These are phyloP conservation scores for Eurosta solidaginis DNA, from an alignment of 1,140 invertebrate species.

Conservation along the genomic window DNA sequence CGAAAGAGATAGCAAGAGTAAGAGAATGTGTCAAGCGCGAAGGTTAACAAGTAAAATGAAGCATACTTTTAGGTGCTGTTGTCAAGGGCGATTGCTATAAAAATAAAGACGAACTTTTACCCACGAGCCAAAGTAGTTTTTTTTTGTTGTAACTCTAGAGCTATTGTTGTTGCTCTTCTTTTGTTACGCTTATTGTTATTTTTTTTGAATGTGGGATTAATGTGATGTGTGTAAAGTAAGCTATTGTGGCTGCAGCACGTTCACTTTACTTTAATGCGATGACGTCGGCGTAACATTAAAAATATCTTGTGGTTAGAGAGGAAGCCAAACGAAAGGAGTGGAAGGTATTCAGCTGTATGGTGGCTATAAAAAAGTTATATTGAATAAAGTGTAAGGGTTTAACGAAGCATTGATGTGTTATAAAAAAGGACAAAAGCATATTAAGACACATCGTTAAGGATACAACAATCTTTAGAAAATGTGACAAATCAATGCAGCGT, in stretches of 20 bases:
- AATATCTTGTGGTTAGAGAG: not conserved
- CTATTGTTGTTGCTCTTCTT: not conserved
- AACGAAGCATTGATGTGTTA: too few species aligned
- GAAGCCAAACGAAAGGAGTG: not conserved
- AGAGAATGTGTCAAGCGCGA: too few species aligned
- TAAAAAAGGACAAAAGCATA: not conserved
- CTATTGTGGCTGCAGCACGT: not conserved
- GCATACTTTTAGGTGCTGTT: not conserved
- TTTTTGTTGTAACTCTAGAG: too few species aligned
- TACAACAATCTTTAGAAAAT: not conserved
- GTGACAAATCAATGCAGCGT: constrained; percentile 3
- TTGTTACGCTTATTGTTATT: not conserved
- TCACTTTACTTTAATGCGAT: not conserved
- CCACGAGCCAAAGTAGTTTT: not conserved
- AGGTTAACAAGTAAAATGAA: too few species aligned
- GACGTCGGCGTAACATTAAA: not conserved
- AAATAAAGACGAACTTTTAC: not conserved
- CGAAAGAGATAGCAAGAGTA: too few species aligned
- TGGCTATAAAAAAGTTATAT: too few species aligned
- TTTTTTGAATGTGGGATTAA: not conserved
- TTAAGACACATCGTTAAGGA: not conserved
- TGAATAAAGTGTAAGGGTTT: too few species aligned
- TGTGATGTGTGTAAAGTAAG: not conserved
- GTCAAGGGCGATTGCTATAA: not conserved
- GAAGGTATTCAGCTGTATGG: too few species aligned